Conservation (phyloP, 2,888 invertebrate genomes). For the Eurois occulta region DNA sequence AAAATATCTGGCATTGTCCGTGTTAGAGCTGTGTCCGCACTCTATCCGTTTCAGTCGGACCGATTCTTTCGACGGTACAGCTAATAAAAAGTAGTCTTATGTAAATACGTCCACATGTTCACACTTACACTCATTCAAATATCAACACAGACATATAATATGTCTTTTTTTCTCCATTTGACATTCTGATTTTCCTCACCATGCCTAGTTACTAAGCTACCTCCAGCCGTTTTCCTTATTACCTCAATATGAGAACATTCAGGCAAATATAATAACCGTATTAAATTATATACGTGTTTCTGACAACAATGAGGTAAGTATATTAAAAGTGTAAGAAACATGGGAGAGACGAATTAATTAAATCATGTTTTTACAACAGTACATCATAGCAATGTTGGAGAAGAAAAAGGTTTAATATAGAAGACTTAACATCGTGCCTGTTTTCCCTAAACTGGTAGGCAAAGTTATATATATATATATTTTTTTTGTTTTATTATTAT, state of each 20-base stretch:
- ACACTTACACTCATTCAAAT: background rate
- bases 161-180: slow-evolving; percentile 3
- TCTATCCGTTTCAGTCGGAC: too few relatives aligned
- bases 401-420: background rate
- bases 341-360: slow-evolving; percentile 11
- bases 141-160: background rate
- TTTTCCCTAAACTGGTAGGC: background rate
- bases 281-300: slow-evolving; percentile 20
- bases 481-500: too few relatives aligned
- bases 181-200: slow-evolving; percentile 18
- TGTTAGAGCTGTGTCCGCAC: too few relatives aligned
- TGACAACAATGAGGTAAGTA: background rate
- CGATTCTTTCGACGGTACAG: too few relatives aligned
- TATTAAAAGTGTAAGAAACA: slow-evolving; percentile 10
- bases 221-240: slow-evolving; percentile 27
- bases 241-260: slow-evolving; percentile 7
- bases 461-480: rapidly evolving
- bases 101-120: background rate
- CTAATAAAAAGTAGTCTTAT: too few relatives aligned
- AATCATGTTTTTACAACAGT: slow-evolving; percentile 30
- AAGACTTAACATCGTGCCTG: background rate
- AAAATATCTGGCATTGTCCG: too few relatives aligned
- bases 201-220: slow-evolving; percentile 5
- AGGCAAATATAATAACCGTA: slow-evolving; percentile 1
- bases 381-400: background rate